Evolutionary conservation across 1,140 invertebrate species (phyloP).

Genomic region (Drosophila grimshawi): DNA sequence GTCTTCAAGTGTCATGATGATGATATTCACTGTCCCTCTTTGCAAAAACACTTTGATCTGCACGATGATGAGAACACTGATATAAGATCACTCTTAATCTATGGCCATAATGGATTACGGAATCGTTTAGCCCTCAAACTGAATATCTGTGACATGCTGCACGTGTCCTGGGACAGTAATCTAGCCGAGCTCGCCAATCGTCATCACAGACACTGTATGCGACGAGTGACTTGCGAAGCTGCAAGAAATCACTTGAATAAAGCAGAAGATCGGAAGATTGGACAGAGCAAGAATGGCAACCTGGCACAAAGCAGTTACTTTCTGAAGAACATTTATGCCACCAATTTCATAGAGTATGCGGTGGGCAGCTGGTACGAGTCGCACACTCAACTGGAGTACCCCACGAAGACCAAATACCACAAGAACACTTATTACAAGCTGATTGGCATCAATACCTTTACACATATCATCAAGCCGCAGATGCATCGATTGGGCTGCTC

Average conservation of each 20-base stretch:
- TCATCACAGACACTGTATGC: slow-evolving; percentile 7
- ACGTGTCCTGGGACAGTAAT: slow-evolving; percentile 19
- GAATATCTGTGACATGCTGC: slow-evolving; percentile 21
- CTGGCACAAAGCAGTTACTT: slow-evolving; percentile 12
- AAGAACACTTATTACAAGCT: background rate
- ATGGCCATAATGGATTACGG: slow-evolving; percentile 44
- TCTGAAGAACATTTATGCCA: background rate
- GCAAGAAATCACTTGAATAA: background rate
- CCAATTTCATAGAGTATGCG: slow-evolving; percentile 5
- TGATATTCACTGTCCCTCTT: fast-evolving
- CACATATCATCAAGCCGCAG: slow-evolving; percentile 10
- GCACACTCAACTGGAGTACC: background rate
- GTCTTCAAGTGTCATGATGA: background rate
- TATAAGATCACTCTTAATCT: background rate
- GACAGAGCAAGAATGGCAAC: background rate
- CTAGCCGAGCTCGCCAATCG: slow-evolving; percentile 27
- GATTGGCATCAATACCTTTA: slow-evolving; percentile 14
- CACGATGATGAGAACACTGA: background rate
- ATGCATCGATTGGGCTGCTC: slow-evolving; percentile 35
- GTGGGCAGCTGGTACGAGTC: slow-evolving; percentile 27
- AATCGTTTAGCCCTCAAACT: slow-evolving; percentile 38
- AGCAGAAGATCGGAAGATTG: background rate
- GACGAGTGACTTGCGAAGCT: background rate
- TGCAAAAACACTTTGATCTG: slow-evolving; percentile 16
- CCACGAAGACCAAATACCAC: background rate